A percentile compares a stretch with the other conserved stretches of the same genome.
Conservation (phyloP, 2,888 invertebrate genomes). For the Spatulosminthurus flaviceps region DNA sequence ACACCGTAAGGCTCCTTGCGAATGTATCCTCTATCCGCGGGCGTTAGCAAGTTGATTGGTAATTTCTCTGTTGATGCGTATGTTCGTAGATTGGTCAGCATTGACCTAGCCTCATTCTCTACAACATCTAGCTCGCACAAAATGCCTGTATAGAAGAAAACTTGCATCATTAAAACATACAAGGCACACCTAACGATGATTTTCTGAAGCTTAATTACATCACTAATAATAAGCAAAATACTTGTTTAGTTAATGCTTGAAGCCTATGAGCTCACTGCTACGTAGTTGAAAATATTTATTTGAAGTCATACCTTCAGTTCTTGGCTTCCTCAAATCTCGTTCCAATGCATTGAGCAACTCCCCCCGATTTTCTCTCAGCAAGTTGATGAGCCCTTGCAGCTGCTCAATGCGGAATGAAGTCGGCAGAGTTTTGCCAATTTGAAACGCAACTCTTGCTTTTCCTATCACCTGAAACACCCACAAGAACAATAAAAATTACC, state of each 20-base stretch:
- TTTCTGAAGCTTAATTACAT: constrained; percentile 40
- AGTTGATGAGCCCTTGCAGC: constrained; percentile 76
- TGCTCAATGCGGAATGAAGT: constrained; percentile 84
- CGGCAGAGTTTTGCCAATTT: constrained; percentile 80
- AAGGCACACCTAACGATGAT: background rate
- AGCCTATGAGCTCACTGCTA: too few species aligned
- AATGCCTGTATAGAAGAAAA: constrained; percentile 44
- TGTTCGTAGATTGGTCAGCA: constrained; percentile 51
- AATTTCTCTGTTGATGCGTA: constrained; percentile 48
- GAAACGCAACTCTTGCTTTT: constrained; percentile 78
- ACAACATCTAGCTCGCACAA: constrained; percentile 56
- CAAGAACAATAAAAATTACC: background rate
- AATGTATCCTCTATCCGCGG: constrained; percentile 64
- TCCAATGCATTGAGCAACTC: constrained; percentile 79
- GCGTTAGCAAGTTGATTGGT: constrained; percentile 56
- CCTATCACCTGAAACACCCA: constrained; percentile 72
- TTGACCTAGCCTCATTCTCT: constrained; percentile 50
- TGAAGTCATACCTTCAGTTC: constrained; percentile 55
- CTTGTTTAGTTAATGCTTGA: too few species aligned
- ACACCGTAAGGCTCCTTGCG: constrained; percentile 77
- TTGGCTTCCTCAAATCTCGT: constrained; percentile 77
- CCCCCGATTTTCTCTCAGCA: constrained; percentile 82
- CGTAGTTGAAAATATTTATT: background rate
- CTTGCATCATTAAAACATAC: background rate
- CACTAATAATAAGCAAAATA: too few species aligned